Evolutionary conservation across 2,888 invertebrate species (phyloP).

Genomic region (Xanthia icteritia): DNA sequence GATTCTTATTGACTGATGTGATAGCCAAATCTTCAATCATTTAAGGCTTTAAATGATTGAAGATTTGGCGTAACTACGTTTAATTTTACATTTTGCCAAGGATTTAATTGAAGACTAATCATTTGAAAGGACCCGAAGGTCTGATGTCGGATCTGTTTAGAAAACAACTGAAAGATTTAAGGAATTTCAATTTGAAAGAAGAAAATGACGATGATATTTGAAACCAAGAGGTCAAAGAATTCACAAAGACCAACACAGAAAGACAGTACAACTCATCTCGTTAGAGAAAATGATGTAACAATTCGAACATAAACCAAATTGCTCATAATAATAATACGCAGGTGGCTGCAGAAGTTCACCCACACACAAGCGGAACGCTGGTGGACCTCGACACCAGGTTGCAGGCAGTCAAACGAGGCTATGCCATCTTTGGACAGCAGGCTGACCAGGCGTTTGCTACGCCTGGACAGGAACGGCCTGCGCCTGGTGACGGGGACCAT

Average conservation of each 20-base stretch:
- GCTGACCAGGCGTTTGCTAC: no score
- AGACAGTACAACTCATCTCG: neutral
- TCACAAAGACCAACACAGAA: neutral
- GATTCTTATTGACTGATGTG: neutral
- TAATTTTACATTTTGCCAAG: neutral
- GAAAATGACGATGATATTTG: neutral
- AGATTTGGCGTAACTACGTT: neutral
- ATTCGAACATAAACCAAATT: conserved; percentile 38
- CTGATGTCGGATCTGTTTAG: neutral
- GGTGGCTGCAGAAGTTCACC: no score
- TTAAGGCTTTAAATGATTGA: neutral
- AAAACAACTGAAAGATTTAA: neutral
- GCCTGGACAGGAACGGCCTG: no score
- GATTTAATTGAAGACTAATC: neutral
- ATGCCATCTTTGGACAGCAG: no score
- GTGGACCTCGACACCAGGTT: no score
- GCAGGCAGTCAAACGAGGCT: no score
- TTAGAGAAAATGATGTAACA: conserved; percentile 2
- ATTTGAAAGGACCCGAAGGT: neutral
- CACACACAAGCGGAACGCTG: no score
- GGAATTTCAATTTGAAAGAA: neutral
- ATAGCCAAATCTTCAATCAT: no score
- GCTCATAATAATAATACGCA: no score
- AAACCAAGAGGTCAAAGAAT: neutral
- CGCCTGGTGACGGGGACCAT: no score